Base-by-base conservation (phyloP, 2,888 invertebrate genomes). In the Pristionchus arcanus region DNA sequence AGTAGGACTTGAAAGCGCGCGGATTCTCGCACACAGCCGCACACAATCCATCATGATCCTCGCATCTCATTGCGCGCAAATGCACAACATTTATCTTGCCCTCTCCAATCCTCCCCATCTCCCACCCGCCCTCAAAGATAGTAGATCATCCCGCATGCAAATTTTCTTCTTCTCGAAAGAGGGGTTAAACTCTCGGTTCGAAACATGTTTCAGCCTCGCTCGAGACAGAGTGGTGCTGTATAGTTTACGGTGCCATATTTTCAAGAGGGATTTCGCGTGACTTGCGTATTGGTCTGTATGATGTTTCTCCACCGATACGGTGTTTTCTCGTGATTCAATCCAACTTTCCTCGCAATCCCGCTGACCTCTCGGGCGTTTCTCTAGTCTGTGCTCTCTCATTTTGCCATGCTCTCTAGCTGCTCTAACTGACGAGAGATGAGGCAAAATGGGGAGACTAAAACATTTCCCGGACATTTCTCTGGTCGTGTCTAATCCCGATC, bases 131-230 rank as follows among this genome's bases (percentile, higher is more conserved):
- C n/a, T 28, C 28, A 15, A 28, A 21, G n/a, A 34, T 34, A 71
- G 34, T 34, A 71, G 71, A 71, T 71, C 71, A 71, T 19, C 28
- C 71, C 34, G 15, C 31, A 71, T 71, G 71, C 71, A 71, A 71
- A 71, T 71, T 49, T 49, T 49, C 42, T n/a, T n/a, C n/a, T 49
- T 49, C 42, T 49, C 42, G 42, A 49, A 7, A 1, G n/a, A 19
- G 13, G 71, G 31, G 71, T 34, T 71, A 49, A 49, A 31, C 71
- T 7, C 71, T 31, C 21, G 34, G 15, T 34, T 71, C 71, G 71
- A 71, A 71, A 71, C 71, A 71, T 71, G 71, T 71, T 71, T 71
- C 34, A 4, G 1, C 34, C 71, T 71, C 31, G 34, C 19, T 49
- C 42, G 42, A 49, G 42, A 49, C n/a, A n/a, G n/a, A n/a, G 71